phyloP scores from a whole-genome alignment of 2,797 vertebrate species.

The Rachycentron canadum region DNA sequence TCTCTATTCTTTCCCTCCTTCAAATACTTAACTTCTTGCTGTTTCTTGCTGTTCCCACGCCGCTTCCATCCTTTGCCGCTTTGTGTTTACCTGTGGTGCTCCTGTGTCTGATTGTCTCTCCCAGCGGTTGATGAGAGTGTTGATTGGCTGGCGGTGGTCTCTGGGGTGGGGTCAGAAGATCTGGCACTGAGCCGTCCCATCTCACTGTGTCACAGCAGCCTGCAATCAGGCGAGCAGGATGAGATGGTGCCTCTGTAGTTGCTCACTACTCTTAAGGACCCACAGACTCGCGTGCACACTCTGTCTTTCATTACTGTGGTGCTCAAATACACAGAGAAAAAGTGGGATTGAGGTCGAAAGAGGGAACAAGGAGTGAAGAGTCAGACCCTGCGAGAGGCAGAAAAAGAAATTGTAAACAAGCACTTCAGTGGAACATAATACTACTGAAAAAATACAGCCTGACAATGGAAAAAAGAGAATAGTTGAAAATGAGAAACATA shows the following conservation, averaged over 20 bases:
- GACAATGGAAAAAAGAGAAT: constrained; percentile 35
- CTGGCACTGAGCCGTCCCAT: constrained; percentile 56
- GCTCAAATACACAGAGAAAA: constrained; percentile 51
- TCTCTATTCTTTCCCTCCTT: constrained; percentile 37
- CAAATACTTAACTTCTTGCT: constrained; percentile 59
- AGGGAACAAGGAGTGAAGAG: constrained; percentile 36
- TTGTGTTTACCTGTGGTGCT: constrained; percentile 69
- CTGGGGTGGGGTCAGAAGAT: constrained; percentile 66
- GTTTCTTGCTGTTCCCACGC: not conserved
- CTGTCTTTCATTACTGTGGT: constrained; percentile 48
- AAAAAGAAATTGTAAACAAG: constrained; percentile 54
- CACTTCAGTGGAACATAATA: constrained; percentile 53
- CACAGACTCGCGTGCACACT: not conserved
- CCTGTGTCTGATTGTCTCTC: constrained; percentile 69
- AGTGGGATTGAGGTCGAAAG: constrained; percentile 51
- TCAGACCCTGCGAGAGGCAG: constrained; percentile 29
- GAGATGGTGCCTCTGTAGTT: constrained; percentile 41
- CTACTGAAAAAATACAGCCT: constrained; percentile 4
- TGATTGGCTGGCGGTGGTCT: constrained; percentile 73
- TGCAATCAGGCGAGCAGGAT: constrained; percentile 65
- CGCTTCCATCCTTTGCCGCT: constrained; percentile 31
- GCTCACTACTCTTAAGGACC: constrained; percentile 27
- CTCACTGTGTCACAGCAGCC: constrained; percentile 65
- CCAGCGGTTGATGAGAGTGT: constrained; percentile 56
- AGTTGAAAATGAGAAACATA: constrained; percentile 55